Conservation (phyloP, 2,888 invertebrate genomes). For the Leucania comma region DNA sequence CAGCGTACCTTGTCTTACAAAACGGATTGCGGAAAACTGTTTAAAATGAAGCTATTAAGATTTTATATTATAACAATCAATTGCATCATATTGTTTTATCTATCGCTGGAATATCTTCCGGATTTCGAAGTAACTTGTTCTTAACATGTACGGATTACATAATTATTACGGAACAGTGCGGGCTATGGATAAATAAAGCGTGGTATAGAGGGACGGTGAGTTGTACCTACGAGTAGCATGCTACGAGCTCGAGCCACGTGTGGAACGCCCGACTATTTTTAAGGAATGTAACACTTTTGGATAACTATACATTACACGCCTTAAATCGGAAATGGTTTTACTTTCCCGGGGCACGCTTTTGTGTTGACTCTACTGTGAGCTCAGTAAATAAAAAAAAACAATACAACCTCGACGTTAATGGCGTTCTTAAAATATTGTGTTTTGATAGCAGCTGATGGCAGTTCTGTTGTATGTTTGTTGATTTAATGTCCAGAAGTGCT, state of each 20-base stretch:
- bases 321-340: constrained; percentile 53
- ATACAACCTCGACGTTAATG: constrained; percentile 55
- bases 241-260: constrained; percentile 72
- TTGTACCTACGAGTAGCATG: constrained; percentile 48
- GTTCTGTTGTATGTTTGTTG: constrained; percentile 34
- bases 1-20: not conserved
- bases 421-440: constrained; percentile 57
- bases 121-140: constrained; percentile 46
- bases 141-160: constrained; percentile 54
- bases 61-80: constrained; percentile 35
- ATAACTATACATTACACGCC: constrained; percentile 46
- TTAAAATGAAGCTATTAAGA: constrained; percentile 21
- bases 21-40: constrained; percentile 5
- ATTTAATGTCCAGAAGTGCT: constrained; percentile 2
- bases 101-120: constrained; percentile 35
- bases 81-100: constrained; percentile 30
- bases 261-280: constrained; percentile 76
- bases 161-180: constrained; percentile 57
- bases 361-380: constrained; percentile 49
- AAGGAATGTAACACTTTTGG: constrained; percentile 65
- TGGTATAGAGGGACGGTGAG: constrained; percentile 72
- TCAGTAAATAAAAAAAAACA: constrained; percentile 52
- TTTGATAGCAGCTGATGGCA: constrained; percentile 57
- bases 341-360: constrained; percentile 32
- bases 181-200: constrained; percentile 63